phyloP scores from a whole-genome alignment of 2,888 invertebrate genomes.

The Agrotis segetum region DNA sequence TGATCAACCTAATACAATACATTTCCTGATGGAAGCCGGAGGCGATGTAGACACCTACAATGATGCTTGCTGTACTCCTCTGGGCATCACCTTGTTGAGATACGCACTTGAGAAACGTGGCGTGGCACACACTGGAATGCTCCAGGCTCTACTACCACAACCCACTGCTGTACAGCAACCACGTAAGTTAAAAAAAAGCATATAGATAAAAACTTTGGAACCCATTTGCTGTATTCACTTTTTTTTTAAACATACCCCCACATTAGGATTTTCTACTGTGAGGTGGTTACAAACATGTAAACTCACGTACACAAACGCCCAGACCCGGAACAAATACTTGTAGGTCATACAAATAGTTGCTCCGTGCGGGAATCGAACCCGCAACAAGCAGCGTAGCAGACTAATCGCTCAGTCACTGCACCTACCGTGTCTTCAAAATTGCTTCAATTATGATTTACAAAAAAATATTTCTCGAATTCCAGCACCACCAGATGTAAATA shows the following conservation, averaged over 20 bases:
- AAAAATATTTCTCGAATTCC: constrained; percentile 3
- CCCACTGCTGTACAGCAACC: constrained; percentile 38
- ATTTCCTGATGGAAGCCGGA: constrained; percentile 88
- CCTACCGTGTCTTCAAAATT: too few species aligned
- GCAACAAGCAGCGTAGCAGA: too few species aligned
- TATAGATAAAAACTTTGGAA: too few species aligned
- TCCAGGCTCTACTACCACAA: constrained; percentile 76
- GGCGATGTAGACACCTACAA: constrained; percentile 87
- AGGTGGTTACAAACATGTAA: too few species aligned
- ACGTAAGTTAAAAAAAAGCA: constrained; percentile 61
- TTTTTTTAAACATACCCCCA: too few species aligned
- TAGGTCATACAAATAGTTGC: too few species aligned
- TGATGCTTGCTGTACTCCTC: constrained; percentile 90
- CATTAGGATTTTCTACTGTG: too few species aligned
- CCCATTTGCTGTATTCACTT: too few species aligned
- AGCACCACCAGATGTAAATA: constrained; percentile 62
- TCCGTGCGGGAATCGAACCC: too few species aligned
- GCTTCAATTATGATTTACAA: background rate
- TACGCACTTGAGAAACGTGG: constrained; percentile 76
- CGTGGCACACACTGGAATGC: constrained; percentile 69
- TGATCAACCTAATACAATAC: constrained; percentile 78
- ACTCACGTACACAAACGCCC: too few species aligned
- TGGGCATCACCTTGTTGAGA: constrained; percentile 83
- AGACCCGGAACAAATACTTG: too few species aligned
- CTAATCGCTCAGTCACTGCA: too few species aligned